These are phyloP conservation scores for Napeogenes inachia DNA, from an alignment of 2,888 invertebrate species.

Conservation along the genomic window DNA sequence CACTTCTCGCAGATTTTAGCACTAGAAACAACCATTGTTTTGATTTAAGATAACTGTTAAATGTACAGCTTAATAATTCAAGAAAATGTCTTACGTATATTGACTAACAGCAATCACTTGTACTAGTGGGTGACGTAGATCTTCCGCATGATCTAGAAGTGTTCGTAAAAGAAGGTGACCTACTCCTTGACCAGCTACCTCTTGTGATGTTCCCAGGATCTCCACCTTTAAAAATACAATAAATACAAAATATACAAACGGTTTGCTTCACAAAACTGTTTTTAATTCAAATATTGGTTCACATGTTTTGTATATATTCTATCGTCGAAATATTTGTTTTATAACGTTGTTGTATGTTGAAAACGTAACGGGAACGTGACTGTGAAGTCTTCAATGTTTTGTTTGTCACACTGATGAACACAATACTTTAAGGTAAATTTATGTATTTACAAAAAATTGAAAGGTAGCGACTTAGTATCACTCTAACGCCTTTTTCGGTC, in stretches of 20 bases:
- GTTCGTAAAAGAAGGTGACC: conserved; percentile 56
- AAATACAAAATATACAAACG: neutral
- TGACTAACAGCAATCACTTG: conserved; percentile 65
- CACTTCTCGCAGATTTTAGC: conserved; percentile 66
- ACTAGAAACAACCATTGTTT: conserved; percentile 40
- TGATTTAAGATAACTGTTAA: neutral
- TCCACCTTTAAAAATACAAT: conserved; percentile 51
- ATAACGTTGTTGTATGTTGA: too few species aligned
- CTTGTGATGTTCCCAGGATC: conserved; percentile 63
- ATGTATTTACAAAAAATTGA: too few species aligned
- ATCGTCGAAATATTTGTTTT: too few species aligned
- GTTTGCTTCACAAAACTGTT: too few species aligned
- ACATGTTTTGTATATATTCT: too few species aligned
- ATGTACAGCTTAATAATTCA: neutral
- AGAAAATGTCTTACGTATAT: conserved; percentile 52
- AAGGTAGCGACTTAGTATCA: too few species aligned
- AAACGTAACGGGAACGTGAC: too few species aligned
- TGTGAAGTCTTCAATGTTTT: too few species aligned
- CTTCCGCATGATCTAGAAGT: conserved; percentile 58
- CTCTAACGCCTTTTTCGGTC: too few species aligned
- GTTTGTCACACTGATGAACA: too few species aligned
- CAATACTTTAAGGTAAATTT: too few species aligned
- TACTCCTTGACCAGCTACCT: conserved; percentile 70
- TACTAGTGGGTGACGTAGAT: conserved; percentile 64
- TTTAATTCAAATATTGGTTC: too few species aligned